A percentile compares a stretch with the other conserved stretches of the same genome.
Conservation (phyloP, 2,888 invertebrate species). For the Drosophila quinaria region DNA sequence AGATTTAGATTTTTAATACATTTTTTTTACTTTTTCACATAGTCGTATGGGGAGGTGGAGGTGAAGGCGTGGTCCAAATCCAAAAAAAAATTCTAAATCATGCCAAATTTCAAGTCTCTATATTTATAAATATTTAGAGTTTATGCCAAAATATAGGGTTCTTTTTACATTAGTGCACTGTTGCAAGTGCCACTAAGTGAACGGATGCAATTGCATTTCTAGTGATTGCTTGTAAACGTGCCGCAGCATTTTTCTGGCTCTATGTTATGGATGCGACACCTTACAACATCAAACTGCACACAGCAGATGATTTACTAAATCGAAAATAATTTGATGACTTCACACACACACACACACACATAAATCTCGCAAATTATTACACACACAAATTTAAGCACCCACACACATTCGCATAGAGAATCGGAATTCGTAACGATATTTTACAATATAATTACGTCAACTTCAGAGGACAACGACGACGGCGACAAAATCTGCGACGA, state of each 20-base stretch:
- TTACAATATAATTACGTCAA: constrained; percentile 81
- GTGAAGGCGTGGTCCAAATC: no score
- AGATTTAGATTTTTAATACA: no score
- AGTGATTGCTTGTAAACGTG: constrained; percentile 21
- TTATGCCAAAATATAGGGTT: no score
- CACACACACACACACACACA: constrained; percentile 11
- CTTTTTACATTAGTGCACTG: no score
- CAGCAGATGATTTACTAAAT: constrained; percentile 42
- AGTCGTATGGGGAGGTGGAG: no score
- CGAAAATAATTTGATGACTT: constrained; percentile 56
- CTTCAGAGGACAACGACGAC: constrained; percentile 53
- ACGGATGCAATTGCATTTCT: constrained; percentile 27
- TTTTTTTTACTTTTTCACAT: no score
- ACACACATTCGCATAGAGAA: constrained; percentile 4
- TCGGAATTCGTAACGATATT: constrained; percentile 67
- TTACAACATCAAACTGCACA: not conserved
- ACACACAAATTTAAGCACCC: constrained; percentile 24
- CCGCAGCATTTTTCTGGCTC: constrained; percentile 4
- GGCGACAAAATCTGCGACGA: constrained; percentile 62
- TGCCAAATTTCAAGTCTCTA: no score
- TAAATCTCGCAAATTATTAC: constrained; percentile 63
- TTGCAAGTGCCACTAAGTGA: constrained; percentile 15
- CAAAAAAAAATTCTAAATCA: no score
- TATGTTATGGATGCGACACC: constrained; percentile 22
- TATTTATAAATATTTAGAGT: no score